Evolutionary conservation across 2,888 invertebrate species (phyloP).

Genomic region (Dolichopus griseipennis): DNA sequence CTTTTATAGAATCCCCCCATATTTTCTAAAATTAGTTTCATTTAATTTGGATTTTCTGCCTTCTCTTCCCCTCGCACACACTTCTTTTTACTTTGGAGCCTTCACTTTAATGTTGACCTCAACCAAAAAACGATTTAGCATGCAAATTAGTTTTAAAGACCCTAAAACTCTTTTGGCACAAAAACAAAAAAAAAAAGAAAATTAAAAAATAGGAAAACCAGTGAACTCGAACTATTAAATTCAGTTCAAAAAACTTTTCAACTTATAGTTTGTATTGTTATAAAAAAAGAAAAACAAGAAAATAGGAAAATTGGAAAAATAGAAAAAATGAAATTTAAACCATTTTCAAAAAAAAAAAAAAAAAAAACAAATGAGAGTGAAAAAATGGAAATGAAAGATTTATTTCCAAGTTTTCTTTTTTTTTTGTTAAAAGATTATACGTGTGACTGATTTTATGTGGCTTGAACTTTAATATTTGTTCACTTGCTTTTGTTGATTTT

Average conservation of each 20-base stretch:
- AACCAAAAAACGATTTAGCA: not conserved
- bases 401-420: not conserved
- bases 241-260: too few relatives aligned
- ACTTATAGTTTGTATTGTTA: too few relatives aligned
- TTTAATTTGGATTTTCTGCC: too few relatives aligned
- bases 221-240: not conserved
- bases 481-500: not conserved
- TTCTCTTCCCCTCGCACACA: too few relatives aligned
- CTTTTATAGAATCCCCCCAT: too few relatives aligned
- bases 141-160: not conserved
- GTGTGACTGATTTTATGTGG: not conserved
- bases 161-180: not conserved
- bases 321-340: not conserved
- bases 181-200: too few relatives aligned
- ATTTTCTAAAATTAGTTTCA: too few relatives aligned
- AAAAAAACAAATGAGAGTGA: not conserved
- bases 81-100: too few relatives aligned
- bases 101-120: not conserved
- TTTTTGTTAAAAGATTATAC: constrained; percentile 2
- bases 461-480: constrained; percentile 1
- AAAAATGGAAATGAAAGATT: not conserved
- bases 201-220: too few relatives aligned
- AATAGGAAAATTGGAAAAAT: not conserved
- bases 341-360: not conserved
- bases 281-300: too few relatives aligned